These are phyloP conservation scores for Hirtodrosophila alboralis DNA, from an alignment of 2,888 invertebrate species.

Conservation along the genomic window DNA sequence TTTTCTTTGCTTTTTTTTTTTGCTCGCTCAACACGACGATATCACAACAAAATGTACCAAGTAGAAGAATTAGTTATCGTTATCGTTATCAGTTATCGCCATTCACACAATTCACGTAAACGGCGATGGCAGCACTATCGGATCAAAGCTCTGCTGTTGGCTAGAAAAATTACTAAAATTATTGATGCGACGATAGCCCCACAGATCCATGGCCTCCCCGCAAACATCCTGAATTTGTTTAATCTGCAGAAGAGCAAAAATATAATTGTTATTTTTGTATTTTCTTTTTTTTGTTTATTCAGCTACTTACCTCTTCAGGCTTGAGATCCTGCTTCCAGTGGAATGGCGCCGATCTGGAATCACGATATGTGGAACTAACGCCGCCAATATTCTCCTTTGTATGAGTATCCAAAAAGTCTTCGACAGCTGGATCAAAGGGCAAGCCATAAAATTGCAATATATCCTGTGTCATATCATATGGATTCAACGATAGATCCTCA, in stretches of 20 bases:
- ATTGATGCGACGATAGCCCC: slow-evolving; percentile 90
- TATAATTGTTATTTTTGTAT: not conserved
- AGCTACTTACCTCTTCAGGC: slow-evolving; percentile 87
- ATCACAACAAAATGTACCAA: slow-evolving; percentile 80
- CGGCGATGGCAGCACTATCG: slow-evolving; percentile 84
- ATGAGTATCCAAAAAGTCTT: slow-evolving; percentile 91
- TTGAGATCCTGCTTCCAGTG: slow-evolving; percentile 92
- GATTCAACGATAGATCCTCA: slow-evolving; percentile 92
- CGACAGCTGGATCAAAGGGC: slow-evolving; percentile 88
- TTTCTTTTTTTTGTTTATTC: too few species aligned
- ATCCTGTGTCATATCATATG: slow-evolving; percentile 88
- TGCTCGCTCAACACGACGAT: slow-evolving; percentile 78
- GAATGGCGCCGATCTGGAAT: slow-evolving; percentile 93
- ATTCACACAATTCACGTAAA: slow-evolving; percentile 81
- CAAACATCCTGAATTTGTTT: slow-evolving; percentile 87
- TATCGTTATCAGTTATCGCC: slow-evolving; percentile 62
- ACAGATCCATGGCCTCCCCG: slow-evolving; percentile 91
- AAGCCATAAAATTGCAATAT: slow-evolving; percentile 91
- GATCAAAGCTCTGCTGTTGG: slow-evolving; percentile 86
- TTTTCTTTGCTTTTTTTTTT: slow-evolving; percentile 52
- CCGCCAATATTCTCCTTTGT: slow-evolving; percentile 92
- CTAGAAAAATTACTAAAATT: slow-evolving; percentile 85
- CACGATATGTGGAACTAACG: slow-evolving; percentile 93
- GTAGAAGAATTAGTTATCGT: slow-evolving; percentile 73
- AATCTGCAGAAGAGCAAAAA: slow-evolving; percentile 61